Base-by-base conservation (phyloP, 2,797 vertebrate species). In the Dromococcyx pavoninus region DNA sequence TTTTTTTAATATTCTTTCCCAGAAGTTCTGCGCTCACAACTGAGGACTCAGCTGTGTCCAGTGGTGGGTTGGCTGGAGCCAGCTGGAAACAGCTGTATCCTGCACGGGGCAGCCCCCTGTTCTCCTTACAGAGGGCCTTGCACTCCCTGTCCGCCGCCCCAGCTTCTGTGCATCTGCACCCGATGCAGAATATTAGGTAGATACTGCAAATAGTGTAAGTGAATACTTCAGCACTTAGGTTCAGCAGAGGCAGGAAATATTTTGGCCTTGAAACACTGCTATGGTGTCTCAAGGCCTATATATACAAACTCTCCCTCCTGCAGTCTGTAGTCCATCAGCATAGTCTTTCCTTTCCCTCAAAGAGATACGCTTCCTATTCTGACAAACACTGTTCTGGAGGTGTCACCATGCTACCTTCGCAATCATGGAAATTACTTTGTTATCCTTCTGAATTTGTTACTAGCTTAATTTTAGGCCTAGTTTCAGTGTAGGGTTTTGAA, bases 31-130 rank as follows among this genome's bases (percentile, higher is more conserved):
- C n/a, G n/a, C n/a, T n/a, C n/a, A n/a, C n/a, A n/a, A n/a, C 41
- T 41, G 41, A 41, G 23, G 16, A 7, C 32, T n/a, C 19, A 11
- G 15, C 33, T 2, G 3, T 46, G 41, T 13, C 35, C 9, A n/a
- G 9, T 1, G 1, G 10, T 46, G 33, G 5, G 15, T n/a, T 14
- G 1, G 2, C 12, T 23, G 18, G 18, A 65, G 7, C 10, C 2
- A 0, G 11, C 21, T 64, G 43, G 28, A 71, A 37, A 11, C 1
- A 1, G 4, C 28, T n/a, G 8, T 57, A 14, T 21, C 12, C 2
- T 1, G 10, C 10, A 9, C 0, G 0, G 24, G 11, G 24, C 28
- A 51, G 13, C 10, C 23, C 13, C 1, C 0, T 6, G 9, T 10
- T 23, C 33, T 58, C 32, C 28, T 70, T 41, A 19, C 3, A 41